Percentiles rank a stretch among this genome's conserved stretches.
Evolutionary conservation across 1,140 invertebrate genomes (phyloP).

Genomic region (Musca domestica): DNA sequence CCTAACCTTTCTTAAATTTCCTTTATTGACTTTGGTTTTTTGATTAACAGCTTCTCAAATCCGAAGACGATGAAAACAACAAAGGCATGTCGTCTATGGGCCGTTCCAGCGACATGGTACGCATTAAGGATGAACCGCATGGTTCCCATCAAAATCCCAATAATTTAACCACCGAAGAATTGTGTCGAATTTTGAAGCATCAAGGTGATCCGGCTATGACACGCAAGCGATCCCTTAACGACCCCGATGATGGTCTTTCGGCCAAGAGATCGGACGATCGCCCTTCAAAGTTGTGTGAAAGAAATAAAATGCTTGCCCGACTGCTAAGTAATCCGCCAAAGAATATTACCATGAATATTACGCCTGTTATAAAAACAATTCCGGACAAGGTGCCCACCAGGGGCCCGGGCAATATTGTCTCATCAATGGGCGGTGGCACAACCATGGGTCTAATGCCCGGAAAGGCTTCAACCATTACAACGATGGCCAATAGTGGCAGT

Average conservation of each 20-base stretch:
- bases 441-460: slow-evolving; percentile 55
- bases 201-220: slow-evolving; percentile 57
- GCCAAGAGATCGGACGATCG: slow-evolving; percentile 58
- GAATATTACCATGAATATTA: slow-evolving; percentile 62
- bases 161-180: slow-evolving; percentile 51
- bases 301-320: slow-evolving; percentile 83
- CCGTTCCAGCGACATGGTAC: slow-evolving; percentile 72
- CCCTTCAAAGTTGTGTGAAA: slow-evolving; percentile 72
- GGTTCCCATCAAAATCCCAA: slow-evolving; percentile 45
- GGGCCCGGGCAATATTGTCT: slow-evolving; percentile 43
- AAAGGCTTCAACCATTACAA: slow-evolving; percentile 18
- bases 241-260: slow-evolving; percentile 61
- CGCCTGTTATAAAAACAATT: slow-evolving; percentile 59
- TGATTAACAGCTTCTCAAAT: slow-evolving; percentile 79
- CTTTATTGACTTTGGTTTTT: too few relatives aligned
- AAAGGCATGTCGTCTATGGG: slow-evolving; percentile 53
- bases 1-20: too few relatives aligned
- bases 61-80: slow-evolving; percentile 70
- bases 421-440: slow-evolving; percentile 31
- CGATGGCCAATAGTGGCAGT: slow-evolving; percentile 44
- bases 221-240: slow-evolving; percentile 69
- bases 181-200: slow-evolving; percentile 56
- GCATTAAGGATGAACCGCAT: slow-evolving; percentile 66
- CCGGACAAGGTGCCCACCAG: slow-evolving; percentile 62
- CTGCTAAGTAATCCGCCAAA: slow-evolving; percentile 76